Base-by-base conservation (phyloP, 2,113 vertebrate species). In the Sapajus apella region DNA sequence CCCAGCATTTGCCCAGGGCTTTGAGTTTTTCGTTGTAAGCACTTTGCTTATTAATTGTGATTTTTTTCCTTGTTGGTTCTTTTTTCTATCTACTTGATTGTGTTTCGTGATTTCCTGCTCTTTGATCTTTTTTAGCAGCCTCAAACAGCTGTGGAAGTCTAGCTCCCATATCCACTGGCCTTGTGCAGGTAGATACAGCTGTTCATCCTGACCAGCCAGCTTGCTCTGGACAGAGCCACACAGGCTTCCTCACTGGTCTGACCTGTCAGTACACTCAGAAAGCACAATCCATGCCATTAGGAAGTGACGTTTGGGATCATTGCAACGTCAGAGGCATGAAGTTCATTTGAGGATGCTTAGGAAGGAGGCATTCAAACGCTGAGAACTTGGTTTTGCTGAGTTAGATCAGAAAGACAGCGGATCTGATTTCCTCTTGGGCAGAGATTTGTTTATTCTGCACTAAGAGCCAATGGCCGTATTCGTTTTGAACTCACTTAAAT, bases 401-500 rank as follows among this genome's bases (percentile, higher is more conserved):
- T 87, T 30, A 32, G 70, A 61, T 68, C 87, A 18, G 18, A 58
- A 93, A 87, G 94, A 43, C 56, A 55, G 91, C 0, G 0, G 81
- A 64, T 86, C 86, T 61, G 61, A 85, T 96, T 89, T 70, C 91
- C 81, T 52, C 13, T 43, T 83, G 88, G 91, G 93, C 66, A 75
- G 72, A 83, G 85, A 17, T 92, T 77, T 97, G 85, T 97, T 97
- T 96, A 79, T 79, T 73, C 86, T 92, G 35, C 43, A 68, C 12
- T 17, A 32, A n/a, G 77, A 94, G 93, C 94, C 96, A 97, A 84
- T 14, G n/a, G 47, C 18, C 58, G 72, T 93, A 75, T 96, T 95
- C 52, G 72, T 82, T 96, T 97, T 87, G 96, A 97, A 73, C 52
- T 0, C 27, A 92, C 81, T 96, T 87, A 82, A 79, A 85, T 91